Conservation (phyloP, 2,113 vertebrate genomes). For the Dendropsophus ebraccatus region DNA sequence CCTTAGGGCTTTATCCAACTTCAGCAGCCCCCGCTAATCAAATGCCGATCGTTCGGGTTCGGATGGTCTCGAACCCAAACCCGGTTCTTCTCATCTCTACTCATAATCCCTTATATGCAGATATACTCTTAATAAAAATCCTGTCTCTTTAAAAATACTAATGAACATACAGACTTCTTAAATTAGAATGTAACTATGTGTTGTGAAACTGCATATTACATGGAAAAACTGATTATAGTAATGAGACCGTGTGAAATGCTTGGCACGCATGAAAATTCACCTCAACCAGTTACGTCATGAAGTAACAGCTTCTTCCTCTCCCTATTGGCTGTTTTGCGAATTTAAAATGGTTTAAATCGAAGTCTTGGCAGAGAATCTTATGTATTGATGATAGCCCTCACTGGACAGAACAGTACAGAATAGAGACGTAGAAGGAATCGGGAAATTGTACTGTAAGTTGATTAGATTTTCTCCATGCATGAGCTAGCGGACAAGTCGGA, state of each 20-base stretch:
- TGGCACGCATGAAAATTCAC: conserved; percentile 63
- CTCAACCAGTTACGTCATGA: conserved; percentile 60
- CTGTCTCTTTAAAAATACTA: too few relatives aligned
- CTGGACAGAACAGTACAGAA: conserved; percentile 39
- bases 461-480: background rate
- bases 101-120: too few relatives aligned
- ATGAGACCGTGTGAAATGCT: conserved; percentile 63
- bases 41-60: too few relatives aligned
- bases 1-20: too few relatives aligned
- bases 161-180: background rate
- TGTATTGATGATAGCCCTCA: conserved; percentile 55
- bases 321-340: conserved; percentile 65
- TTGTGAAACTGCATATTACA: conserved; percentile 23
- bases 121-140: too few relatives aligned
- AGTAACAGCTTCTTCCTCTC: conserved; percentile 53
- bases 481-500: too few relatives aligned
- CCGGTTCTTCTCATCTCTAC: too few relatives aligned
- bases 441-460: background rate
- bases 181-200: background rate
- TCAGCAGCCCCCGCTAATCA: too few relatives aligned
- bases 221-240: conserved; percentile 68
- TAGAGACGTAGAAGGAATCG: background rate
- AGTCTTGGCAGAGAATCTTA: background rate
- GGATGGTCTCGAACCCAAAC: too few relatives aligned
- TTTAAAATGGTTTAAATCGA: conserved; percentile 69